phyloP scores from a whole-genome alignment of 1,140 invertebrate species.

The Dendrolimus punctatus region DNA sequence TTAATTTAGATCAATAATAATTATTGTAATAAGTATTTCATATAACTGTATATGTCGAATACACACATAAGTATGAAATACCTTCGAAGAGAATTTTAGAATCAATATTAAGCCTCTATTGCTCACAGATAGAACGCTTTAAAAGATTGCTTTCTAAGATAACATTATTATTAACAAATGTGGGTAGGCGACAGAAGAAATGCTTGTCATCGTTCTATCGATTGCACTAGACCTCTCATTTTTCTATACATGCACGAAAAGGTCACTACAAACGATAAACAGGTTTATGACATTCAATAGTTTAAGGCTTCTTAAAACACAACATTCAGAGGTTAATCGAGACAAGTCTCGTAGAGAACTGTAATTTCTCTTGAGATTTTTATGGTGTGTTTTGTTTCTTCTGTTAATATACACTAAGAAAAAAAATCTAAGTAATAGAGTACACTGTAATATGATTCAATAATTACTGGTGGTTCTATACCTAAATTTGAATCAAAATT shows the following conservation, averaged over 20 bases:
- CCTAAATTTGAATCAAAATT: no score
- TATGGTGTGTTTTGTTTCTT: no score
- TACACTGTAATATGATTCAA: no score
- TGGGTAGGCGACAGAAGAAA: conserved; percentile 56
- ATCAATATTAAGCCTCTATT: conserved; percentile 33
- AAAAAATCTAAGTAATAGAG: no score
- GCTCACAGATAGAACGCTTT: conserved; percentile 19
- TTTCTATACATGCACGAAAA: conserved; percentile 2
- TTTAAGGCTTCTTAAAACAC: conserved; percentile 9
- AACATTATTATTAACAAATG: conserved; percentile 65
- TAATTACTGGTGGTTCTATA: no score
- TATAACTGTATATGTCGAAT: no score
- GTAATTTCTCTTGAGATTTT: no score
- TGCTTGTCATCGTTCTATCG: conserved; percentile 47
- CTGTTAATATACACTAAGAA: no score
- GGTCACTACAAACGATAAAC: conserved; percentile 6
- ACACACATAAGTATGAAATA: no score
- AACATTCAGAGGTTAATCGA: conserved; percentile 28
- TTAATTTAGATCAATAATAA: no score
- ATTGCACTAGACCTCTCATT: conserved; percentile 26
- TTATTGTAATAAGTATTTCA: no score
- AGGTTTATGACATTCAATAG: neutral
- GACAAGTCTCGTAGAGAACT: no score
- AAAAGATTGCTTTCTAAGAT: conserved; percentile 50
- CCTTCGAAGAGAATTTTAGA: conserved; percentile 30